Evolutionary conservation across 2,797 vertebrate species (phyloP), one percentile per base, ranked within the genome.

Genomic region (Chelonia mydas): DNA sequence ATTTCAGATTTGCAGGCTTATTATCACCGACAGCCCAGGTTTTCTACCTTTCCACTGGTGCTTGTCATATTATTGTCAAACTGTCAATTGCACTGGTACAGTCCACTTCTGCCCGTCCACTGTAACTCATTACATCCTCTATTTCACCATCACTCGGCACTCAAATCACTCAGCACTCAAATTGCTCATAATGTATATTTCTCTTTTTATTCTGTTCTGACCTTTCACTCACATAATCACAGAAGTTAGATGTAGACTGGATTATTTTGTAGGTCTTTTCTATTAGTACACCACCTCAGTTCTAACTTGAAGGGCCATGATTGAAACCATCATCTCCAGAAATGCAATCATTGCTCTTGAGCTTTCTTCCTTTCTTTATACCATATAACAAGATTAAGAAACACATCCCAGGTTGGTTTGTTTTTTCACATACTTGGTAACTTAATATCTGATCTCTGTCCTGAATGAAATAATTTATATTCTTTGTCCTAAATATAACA

Each of bases 21-120:
- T 89, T 91, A 88, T 81, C 92, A 81, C 88, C 93, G 95, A 97
- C 95, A 96, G 91, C 90, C 94, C 83, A 95, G 47, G 27, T 93
- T 96, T 96, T 93, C 78, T 93, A 57, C 87, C 57, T 96, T 74
- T 93, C 45, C 47, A 25, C 90, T 92, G 79, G 49, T 85, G 83
- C 88, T 94, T 94, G 88, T 95, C 90, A 74, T 51, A 82, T 96
- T 94, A 86, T 41, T 41, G 47, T 92, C 88, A 95, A 95, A 76
- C 27, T 25, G 82, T 83, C 85, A 92, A 11, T 15, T 57, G 86
- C 68, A 90, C 31, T 33, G 92, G 87, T 21, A 15, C 53, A 85
- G n/a, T 86, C 33, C 17, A 28, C 92, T 92, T 92, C 85, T 91
- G 33, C 49, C n/a, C 2, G 87, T 93, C 84, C 84, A 84, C 83